Evolutionary conservation across 2,797 vertebrate species (phyloP).

Genomic region (Staurois parvus): DNA sequence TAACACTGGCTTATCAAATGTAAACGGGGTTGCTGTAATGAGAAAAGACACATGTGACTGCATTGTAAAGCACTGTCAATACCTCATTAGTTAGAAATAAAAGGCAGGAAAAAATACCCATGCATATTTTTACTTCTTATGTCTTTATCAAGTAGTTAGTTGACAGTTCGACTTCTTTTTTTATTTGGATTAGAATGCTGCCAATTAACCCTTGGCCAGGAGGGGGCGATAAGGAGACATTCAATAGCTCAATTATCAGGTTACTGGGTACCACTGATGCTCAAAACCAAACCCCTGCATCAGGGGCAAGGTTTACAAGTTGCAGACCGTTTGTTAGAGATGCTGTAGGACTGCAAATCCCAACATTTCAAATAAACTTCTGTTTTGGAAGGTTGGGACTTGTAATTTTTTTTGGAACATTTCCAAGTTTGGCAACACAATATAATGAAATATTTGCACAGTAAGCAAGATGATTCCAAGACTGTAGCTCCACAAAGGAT

Average conservation of each 20-base stretch:
- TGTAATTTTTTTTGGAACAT: background rate
- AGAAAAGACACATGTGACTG: background rate
- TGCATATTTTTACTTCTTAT: background rate
- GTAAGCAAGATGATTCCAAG: background rate
- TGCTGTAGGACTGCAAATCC: background rate
- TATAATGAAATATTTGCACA: background rate
- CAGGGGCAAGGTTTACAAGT: background rate
- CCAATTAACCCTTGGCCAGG: background rate
- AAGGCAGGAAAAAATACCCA: background rate
- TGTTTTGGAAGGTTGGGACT: background rate
- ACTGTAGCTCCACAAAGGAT: too few species aligned
- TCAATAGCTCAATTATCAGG: background rate
- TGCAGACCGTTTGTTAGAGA: background rate
- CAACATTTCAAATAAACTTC: background rate
- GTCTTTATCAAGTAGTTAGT: background rate
- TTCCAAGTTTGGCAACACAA: background rate
- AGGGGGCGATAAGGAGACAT: background rate
- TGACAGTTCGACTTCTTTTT: background rate
- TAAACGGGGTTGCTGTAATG: background rate
- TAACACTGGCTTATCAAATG: constrained; percentile 15
- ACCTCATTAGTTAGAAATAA: background rate
- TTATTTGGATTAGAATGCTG: background rate
- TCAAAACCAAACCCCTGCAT: too few species aligned
- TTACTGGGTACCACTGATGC: background rate
- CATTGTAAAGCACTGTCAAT: constrained; percentile 4